Conservation (phyloP, 1,140 invertebrate species). For the Zaprionus taronus region DNA sequence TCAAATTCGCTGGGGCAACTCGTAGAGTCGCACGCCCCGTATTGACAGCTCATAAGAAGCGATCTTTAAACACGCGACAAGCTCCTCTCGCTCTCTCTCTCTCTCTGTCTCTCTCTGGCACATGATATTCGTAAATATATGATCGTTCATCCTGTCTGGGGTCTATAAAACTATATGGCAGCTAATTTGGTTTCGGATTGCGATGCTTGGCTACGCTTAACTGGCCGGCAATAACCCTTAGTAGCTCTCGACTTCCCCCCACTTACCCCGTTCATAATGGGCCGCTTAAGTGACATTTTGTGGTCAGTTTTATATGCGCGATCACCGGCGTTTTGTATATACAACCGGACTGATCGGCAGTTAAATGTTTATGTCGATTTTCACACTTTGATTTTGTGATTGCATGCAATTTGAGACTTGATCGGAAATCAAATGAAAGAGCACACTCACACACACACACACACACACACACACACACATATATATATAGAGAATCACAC, state of each 20-base stretch:
- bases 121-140: constrained; percentile 5
- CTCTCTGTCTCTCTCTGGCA: not conserved
- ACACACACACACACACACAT: not conserved
- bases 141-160: constrained; percentile 1
- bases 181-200: constrained; percentile 40
- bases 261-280: not conserved
- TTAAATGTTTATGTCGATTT: constrained; percentile 71
- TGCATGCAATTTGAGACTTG: constrained; percentile 47
- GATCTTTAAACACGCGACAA: constrained; percentile 19
- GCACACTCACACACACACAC: not conserved
- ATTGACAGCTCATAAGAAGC: constrained; percentile 29
- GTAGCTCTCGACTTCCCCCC: not conserved
- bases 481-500: not conserved
- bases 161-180: constrained; percentile 52
- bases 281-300: constrained; percentile 47
- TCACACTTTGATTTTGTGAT: constrained; percentile 68
- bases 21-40: not conserved
- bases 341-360: constrained; percentile 56
- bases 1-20: constrained; percentile 22
- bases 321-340: constrained; percentile 49
- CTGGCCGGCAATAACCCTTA: constrained; percentile 22
- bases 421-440: constrained; percentile 12
- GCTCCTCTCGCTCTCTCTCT: not conserved
- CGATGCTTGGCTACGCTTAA: not conserved
- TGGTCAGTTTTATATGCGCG: constrained; percentile 41